Percentiles rank a stretch among this genome's conserved stretches.
phyloP scores from a whole-genome alignment of 1,140 invertebrate species.

The Bilobella aurantiaca region DNA sequence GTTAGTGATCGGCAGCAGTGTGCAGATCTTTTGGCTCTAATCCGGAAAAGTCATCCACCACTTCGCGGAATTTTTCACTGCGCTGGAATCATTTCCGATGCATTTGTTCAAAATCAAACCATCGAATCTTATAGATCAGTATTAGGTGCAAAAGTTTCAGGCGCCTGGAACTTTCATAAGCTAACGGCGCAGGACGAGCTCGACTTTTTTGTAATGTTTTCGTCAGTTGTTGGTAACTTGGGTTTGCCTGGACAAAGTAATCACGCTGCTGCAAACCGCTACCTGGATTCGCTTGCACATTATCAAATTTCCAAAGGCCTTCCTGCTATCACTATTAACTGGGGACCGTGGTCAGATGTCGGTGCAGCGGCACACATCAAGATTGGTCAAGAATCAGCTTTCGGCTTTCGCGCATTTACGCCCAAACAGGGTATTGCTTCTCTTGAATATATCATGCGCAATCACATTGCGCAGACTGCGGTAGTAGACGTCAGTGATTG shows the following conservation, averaged over 20 bases:
- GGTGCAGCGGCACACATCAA: conserved; percentile 9
- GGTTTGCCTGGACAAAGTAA: conserved; percentile 4
- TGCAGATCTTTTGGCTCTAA: not conserved
- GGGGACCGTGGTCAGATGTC: conserved; percentile 19
- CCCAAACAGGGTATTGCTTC: conserved; percentile 1
- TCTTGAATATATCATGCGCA: not conserved
- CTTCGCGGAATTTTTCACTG: conserved; percentile 15
- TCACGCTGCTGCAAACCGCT: conserved; percentile 1
- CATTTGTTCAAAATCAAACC: not conserved
- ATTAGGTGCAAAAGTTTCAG: conserved; percentile 12
- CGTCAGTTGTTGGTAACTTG: not conserved
- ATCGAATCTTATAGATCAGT: conserved; percentile 8
- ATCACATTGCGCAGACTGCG: not conserved
- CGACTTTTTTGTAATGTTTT: conserved; percentile 10
- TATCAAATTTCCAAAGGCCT: conserved; percentile 12
- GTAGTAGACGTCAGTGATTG: conserved; percentile 8
- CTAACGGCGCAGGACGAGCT: conserved; percentile 3
- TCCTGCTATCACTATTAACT: conserved; percentile 10
- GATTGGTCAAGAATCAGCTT: conserved; percentile 1
- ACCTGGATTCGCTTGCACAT: conserved; percentile 13
- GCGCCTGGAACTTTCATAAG: conserved; percentile 17
- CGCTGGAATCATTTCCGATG: conserved; percentile 14
- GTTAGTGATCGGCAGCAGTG: not conserved
- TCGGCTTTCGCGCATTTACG: not conserved
- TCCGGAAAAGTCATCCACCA: not conserved